Conservation (phyloP, 2,797 vertebrate species). For the Apogon talboti region DNA sequence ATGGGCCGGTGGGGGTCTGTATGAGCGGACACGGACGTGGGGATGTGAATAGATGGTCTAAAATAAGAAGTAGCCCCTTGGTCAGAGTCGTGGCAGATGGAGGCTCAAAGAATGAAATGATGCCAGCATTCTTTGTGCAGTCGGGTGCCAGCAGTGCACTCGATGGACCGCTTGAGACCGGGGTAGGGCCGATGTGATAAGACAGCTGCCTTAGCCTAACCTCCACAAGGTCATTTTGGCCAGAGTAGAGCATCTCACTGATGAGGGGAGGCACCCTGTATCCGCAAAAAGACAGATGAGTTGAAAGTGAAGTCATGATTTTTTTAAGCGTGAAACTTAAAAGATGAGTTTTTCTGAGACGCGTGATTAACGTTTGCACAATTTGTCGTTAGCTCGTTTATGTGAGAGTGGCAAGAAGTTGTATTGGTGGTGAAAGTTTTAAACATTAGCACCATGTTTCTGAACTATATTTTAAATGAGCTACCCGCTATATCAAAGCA, state of each 20-base stretch:
- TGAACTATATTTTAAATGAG: slow-evolving; percentile 78
- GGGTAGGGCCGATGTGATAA: slow-evolving; percentile 80
- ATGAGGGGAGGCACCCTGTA: slow-evolving; percentile 47
- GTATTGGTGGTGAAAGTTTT: slow-evolving; percentile 65
- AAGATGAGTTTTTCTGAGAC: slow-evolving; percentile 43
- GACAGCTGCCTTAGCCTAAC: slow-evolving; percentile 86
- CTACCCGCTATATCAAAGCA: slow-evolving; percentile 78
- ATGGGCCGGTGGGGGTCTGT: slow-evolving; percentile 72
- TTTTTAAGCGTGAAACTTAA: slow-evolving; percentile 50
- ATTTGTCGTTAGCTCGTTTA: slow-evolving; percentile 36
- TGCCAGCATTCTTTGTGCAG: slow-evolving; percentile 86
- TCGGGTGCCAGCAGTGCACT: slow-evolving; percentile 84
- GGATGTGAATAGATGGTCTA: slow-evolving; percentile 83
- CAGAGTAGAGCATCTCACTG: slow-evolving; percentile 53
- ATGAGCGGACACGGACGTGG: slow-evolving; percentile 69
- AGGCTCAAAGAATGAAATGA: slow-evolving; percentile 86
- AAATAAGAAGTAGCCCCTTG: slow-evolving; percentile 88
- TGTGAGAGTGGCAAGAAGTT: slow-evolving; percentile 46
- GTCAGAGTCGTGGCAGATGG: slow-evolving; percentile 88
- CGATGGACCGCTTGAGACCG: slow-evolving; percentile 79
- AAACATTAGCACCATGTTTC: slow-evolving; percentile 67
- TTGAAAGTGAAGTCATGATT: slow-evolving; percentile 61
- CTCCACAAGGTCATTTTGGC: slow-evolving; percentile 83
- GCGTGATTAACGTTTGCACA: slow-evolving; percentile 57
- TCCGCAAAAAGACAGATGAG: slow-evolving; percentile 48